Base-by-base conservation (phyloP, 2,888 invertebrate species). In the Melipona bicolor region DNA sequence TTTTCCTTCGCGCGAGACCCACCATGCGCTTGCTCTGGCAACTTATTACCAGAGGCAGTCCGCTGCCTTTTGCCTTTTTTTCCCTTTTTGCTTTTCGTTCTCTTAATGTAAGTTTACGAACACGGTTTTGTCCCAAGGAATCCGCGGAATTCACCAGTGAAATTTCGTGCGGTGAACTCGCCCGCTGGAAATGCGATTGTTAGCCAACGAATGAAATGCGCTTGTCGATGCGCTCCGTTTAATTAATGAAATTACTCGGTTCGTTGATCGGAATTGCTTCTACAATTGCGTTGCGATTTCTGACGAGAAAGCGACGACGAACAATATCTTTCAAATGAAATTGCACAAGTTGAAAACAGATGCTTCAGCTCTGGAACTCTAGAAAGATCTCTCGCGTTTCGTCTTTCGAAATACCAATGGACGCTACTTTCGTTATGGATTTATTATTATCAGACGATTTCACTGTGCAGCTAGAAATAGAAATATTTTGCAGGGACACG, bases 41-140 rank as follows among this genome's bases (percentile, higher is more conserved):
- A 81, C 68, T 81, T 79, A 79, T 70, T 32, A 52, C 70, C 69
- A 3, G 27, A 27, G n/a, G n/a, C n/a, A n/a, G 27, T 27, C n/a
- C 50, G 50, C 67, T 64, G 13, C 49, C 32, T 54, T 36, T 75
- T n/a, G 9, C 24, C 24, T 24, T 24, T 24, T n/a, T n/a, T n/a
- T n/a, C n/a, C 13, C n/a, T 36, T 24, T 52, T 24, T 61, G 17
- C 50, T 17, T 24, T 17, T 27, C 24, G 17, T 24, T 49, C 52
- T 32, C 24, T 74, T 82, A 61, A 32, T 80, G 21, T 65, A 80
- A 78, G 78, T 78, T 72, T 32, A 49, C 70, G 52, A 70, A 59
- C 56, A 5, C 68, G 68, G 54, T 69, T 64, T 69, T 17, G 50
- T 43, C 24, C 19, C 54, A 2, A 27, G 19, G 52, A 43, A 65